Evolutionary conservation across 1,140 invertebrate genomes (phyloP), one percentile per base, ranked within the genome.

Genomic region (Drosophila azteca): DNA sequence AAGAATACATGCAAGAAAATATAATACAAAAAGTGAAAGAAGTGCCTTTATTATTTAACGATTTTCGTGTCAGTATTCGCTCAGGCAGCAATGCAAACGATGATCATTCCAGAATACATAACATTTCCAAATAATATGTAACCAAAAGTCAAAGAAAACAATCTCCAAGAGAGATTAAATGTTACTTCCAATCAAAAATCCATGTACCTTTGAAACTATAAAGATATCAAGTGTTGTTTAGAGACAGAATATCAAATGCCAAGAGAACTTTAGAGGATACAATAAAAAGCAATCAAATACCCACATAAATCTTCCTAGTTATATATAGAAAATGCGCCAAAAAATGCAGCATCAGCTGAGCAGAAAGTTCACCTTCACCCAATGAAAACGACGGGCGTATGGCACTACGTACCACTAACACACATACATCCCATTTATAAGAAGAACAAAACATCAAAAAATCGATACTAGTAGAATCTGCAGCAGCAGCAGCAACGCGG

Each of bases 391-490:
- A 75, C 53, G 71, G 55, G 59, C 35, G 35, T 26, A n/a, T 24
- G 39, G 20, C 43, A 20, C 43, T 13, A 45, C 9, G 26, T 39
- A 43, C 41, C 41, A 24, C 54, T 43, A 57, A 29, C 51, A 52
- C 13, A 52, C 54, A 57, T 45, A 26, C 22, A 24, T 24, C 2
- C 24, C 5, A n/a, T 29, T 3, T 31, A 9, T 9, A 31, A 31
- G 8, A 31, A 31, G 8, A 9, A 31, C 31, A 31, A 31, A 31
- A 57, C 20, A 55, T 50, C 58, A 71, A 64, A 87, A 84, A 85
- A 84, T 85, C 80, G 77, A 85, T 77, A 80, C 44, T 45, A 55
- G 44, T 45, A 55, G 44, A 60, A 75, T 50, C 48, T 74, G 46
- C 73, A 61, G 39, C 57, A 64, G 54, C 29, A 62, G 54, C 58